phyloP scores from a whole-genome alignment of 2,113 vertebrate genomes.

The Paracanthobrama guichenoti region DNA sequence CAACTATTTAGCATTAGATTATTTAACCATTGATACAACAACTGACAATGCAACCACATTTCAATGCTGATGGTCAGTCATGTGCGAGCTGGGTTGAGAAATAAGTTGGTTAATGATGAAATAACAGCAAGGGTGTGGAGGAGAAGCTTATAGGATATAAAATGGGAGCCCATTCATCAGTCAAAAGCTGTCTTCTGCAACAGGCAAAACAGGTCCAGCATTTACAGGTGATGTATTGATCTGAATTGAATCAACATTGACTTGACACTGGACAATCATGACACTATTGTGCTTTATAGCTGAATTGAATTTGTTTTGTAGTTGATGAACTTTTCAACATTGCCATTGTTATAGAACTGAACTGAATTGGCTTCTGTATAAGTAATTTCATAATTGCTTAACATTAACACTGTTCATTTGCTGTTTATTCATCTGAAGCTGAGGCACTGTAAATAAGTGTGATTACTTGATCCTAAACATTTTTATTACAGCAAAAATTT shows the following conservation, averaged over 20 bases:
- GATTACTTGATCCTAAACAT: too few species aligned
- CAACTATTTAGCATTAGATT: not conserved
- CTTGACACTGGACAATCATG: not conserved
- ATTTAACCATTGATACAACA: not conserved
- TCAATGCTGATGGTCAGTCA: not conserved
- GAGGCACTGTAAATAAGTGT: not conserved
- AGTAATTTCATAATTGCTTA: not conserved
- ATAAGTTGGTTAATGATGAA: not conserved
- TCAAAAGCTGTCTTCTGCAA: not conserved
- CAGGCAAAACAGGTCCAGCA: not conserved
- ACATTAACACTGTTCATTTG: not conserved
- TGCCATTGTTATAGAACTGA: not conserved
- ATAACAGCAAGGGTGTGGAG: not conserved
- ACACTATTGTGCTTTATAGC: not conserved
- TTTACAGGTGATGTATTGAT: conserved; percentile 9
- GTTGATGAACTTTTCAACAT: not conserved
- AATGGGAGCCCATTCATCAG: not conserved
- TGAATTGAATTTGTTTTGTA: not conserved
- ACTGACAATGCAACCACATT: not conserved
- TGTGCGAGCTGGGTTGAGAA: not conserved
- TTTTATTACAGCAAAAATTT: not conserved
- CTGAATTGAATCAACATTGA: not conserved
- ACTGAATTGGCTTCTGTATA: not conserved
- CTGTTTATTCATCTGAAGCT: not conserved
- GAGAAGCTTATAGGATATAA: not conserved